Base-by-base conservation (phyloP, 2,888 invertebrate species). In the Frankliniella intonsa region DNA sequence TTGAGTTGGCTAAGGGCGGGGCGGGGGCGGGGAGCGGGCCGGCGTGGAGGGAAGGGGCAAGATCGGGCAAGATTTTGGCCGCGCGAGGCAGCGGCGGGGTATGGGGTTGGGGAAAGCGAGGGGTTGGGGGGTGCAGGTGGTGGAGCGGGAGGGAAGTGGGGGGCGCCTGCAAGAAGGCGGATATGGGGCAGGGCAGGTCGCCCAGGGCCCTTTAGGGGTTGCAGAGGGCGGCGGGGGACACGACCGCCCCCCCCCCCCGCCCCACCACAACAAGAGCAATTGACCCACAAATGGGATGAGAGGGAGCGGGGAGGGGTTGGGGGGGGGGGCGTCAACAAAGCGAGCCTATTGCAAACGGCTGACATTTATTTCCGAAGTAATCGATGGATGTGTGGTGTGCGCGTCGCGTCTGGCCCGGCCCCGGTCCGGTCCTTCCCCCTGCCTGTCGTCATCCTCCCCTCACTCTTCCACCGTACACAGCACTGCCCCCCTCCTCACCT, bases 101-200 rank as follows among this genome's bases (percentile, higher is more conserved):
- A 12, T 55, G 62, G n/a, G 62, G 62, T 62, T 17, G 62, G 55
- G 2, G 55, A 19, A 9, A 55, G 55, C 9, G 62, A 62, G 62
- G 14, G 62, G 7, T n/a, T n/a, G 62, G n/a, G 62, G n/a, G 62
- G n/a, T 17, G n/a, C 19, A 62, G 62, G n/a, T 17, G 7, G 62
- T 17, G 7, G 62, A 62, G 62, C 17, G 17, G n/a, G 62, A 17
- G 17, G n/a, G 62, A 0, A n/a, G n/a, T 10, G 62, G 17, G 17
- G 17, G 12, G 69, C 9, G 69, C 3, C 69, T 25, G 69, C 69
- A 25, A 25, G 69, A 76, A 76, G 69, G 69, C 69, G 69, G 69
- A 76, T 76, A 25, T 76, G 69, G 69, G 69, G 69, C 69, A 76
- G 69, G 69, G 69, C 69, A 76, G 69, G 69, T 76, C 69, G 69